Conservation (phyloP, 2,888 invertebrate genomes). For the Neoaliturus tenellus region DNA sequence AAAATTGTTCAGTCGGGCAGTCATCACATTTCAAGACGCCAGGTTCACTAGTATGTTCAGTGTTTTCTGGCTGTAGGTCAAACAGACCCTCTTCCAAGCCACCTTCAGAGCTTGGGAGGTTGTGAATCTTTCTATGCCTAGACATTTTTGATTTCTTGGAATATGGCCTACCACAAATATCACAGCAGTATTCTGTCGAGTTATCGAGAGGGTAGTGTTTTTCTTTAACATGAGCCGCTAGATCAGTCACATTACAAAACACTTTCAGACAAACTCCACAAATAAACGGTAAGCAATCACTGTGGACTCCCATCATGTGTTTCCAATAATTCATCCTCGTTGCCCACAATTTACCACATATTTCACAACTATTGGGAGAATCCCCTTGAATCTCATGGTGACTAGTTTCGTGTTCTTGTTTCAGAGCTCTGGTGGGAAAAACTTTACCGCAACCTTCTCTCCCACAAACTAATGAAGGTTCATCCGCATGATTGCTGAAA, state of each 20-base stretch:
- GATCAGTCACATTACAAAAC: constrained; percentile 72
- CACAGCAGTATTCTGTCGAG: constrained; percentile 73
- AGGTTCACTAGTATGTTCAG: constrained; percentile 42
- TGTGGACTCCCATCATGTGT: constrained; percentile 75
- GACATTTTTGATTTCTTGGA: constrained; percentile 75
- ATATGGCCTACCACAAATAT: constrained; percentile 74
- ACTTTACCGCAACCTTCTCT: constrained; percentile 69
- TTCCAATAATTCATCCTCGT: constrained; percentile 75
- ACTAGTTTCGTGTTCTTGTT: constrained; percentile 71
- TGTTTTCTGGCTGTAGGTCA: constrained; percentile 24
- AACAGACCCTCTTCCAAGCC: constrained; percentile 55
- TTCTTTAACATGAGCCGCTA: constrained; percentile 72
- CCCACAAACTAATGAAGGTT: constrained; percentile 68
- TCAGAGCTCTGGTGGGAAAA: constrained; percentile 72
- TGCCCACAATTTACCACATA: constrained; percentile 75
- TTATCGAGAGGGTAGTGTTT: constrained; percentile 73
- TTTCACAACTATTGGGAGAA: constrained; percentile 69
- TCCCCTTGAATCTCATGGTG: constrained; percentile 73
- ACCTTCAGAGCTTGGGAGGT: constrained; percentile 54
- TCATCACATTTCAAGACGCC: constrained; percentile 65
- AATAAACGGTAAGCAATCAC: constrained; percentile 73
- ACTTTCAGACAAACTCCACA: constrained; percentile 75
- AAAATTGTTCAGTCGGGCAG: constrained; percentile 70
- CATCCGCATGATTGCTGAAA: constrained; percentile 71
- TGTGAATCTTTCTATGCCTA: constrained; percentile 73